Percentiles rank a stretch among this genome's conserved stretches.
Conservation (phyloP, 2,113 vertebrate genomes). For the Leptosomus discolor region DNA sequence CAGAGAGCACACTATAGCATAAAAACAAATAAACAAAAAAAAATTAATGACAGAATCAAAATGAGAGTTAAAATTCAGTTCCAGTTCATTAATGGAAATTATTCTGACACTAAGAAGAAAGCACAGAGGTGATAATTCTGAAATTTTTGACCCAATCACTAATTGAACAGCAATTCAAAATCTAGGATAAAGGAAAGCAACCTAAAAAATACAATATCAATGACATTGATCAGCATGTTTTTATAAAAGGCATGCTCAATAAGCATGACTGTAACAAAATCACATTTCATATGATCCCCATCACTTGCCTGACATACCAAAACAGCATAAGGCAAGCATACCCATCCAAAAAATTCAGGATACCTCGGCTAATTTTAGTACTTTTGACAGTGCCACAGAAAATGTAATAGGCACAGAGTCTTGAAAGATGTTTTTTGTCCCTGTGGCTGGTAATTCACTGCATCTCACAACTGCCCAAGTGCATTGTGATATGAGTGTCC, state of each 20-base stretch:
- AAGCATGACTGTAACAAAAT: background rate
- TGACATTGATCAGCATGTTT: background rate
- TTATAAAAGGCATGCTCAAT: background rate
- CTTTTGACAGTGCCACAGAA: background rate
- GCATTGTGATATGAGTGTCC: background rate
- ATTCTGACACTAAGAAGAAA: background rate
- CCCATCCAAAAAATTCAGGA: background rate
- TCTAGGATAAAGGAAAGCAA: background rate
- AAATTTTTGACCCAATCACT: background rate
- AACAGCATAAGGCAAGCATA: background rate
- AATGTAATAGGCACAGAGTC: background rate
- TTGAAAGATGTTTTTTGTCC: background rate
- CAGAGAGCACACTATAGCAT: background rate
- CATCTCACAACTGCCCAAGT: background rate
- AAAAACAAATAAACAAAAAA: background rate
- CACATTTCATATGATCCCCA: background rate
- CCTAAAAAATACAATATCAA: background rate
- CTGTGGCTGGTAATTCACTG: background rate
- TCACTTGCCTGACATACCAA: background rate
- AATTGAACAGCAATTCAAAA: background rate
- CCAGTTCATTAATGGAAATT: background rate
- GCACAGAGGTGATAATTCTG: background rate
- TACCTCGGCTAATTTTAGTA: background rate
- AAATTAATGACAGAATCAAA: background rate
- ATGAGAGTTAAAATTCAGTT: background rate